These are phyloP conservation scores for Itoplectis maculator DNA, from an alignment of 2,888 invertebrate species.

Conservation along the genomic window DNA sequence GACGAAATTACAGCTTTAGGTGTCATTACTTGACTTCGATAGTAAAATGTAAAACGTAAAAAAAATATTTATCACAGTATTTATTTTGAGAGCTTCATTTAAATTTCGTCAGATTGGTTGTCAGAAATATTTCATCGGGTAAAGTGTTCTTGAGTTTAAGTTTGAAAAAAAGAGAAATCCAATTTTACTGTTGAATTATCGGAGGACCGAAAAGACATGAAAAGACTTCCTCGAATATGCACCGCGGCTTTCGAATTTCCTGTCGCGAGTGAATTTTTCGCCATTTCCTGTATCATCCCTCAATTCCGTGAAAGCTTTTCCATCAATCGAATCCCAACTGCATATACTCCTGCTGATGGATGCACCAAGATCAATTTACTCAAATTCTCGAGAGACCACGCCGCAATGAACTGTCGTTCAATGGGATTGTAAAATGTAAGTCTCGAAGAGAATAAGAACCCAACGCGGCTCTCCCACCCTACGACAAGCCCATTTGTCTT, in stretches of 20 bases:
- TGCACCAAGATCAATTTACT: slow-evolving; percentile 12
- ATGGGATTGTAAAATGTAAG: slow-evolving; percentile 10
- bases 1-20: no score
- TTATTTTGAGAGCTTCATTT: no score
- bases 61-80: no score
- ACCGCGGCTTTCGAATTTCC: background rate
- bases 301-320: slow-evolving; percentile 1
- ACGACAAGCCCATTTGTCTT: slow-evolving; percentile 51
- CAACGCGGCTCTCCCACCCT: slow-evolving; percentile 18
- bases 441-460: slow-evolving; percentile 35
- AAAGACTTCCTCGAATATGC: background rate
- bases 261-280: background rate
- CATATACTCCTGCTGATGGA: background rate
- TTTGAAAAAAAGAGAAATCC: background rate
- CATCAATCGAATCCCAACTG: slow-evolving; percentile 12
- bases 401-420: background rate
- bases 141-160: background rate
- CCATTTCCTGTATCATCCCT: background rate
- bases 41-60: no score
- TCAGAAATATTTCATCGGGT: background rate
- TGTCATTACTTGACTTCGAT: no score
- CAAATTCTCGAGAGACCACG: slow-evolving; percentile 3
- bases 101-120: no score
- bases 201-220: background rate
- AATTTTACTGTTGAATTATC: background rate